Evolutionary conservation across 2,113 vertebrate genomes (phyloP).

Genomic region (Sinocyclocheilus grahami): DNA sequence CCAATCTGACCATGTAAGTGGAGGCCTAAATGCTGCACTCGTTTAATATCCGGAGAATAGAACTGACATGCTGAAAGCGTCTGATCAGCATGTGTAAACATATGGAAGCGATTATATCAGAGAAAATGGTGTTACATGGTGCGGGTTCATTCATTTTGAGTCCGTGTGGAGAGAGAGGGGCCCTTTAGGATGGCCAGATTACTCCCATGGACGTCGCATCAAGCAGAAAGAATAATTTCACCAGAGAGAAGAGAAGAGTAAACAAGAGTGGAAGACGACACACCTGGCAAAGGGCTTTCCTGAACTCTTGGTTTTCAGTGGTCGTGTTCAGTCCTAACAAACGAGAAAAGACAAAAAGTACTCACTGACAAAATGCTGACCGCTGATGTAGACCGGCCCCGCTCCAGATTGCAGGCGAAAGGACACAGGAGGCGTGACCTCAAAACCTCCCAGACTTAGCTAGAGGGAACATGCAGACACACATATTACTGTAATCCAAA

Average conservation of each 20-base stretch:
- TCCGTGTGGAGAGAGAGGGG: not conserved
- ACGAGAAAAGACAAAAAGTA: constrained; percentile 34
- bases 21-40: not conserved
- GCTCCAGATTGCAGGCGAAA: constrained; percentile 78
- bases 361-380: constrained; percentile 82
- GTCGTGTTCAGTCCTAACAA: not conserved
- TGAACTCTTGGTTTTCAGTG: not conserved
- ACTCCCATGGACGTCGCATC: not conserved
- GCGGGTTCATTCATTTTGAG: constrained; percentile 11
- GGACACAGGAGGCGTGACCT: constrained; percentile 79
- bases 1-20: not conserved
- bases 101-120: constrained; percentile 29
- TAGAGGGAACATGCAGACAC: constrained; percentile 34
- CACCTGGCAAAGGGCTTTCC: not conserved
- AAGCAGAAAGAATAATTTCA: not conserved
- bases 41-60: constrained; percentile 1
- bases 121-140: not conserved
- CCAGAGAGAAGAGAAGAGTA: not conserved
- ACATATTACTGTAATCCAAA: no score
- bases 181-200: not conserved
- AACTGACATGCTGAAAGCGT: constrained; percentile 9
- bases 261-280: constrained; percentile 7
- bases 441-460: constrained; percentile 80
- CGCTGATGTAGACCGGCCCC: constrained; percentile 79
- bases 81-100: constrained; percentile 20